Conservation (phyloP, 2,113 vertebrate species). For the Patagioenas fasciata region DNA sequence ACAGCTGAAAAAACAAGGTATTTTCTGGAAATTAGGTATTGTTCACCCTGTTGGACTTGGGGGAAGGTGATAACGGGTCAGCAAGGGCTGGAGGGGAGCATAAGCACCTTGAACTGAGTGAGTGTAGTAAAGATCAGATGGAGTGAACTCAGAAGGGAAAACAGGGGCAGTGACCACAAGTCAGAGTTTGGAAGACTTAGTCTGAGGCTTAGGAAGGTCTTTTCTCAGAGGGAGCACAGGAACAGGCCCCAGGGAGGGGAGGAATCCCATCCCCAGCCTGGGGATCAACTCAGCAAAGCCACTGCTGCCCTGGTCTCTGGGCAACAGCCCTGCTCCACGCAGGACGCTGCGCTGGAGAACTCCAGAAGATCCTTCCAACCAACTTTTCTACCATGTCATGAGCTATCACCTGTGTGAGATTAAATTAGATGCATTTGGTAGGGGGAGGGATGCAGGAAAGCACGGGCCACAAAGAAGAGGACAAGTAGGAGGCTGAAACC, state of each 20-base stretch:
- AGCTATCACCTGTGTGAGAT: background rate
- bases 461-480: background rate
- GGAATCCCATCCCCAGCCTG: background rate
- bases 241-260: background rate
- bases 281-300: background rate
- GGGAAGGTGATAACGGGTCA: background rate
- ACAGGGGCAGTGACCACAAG: background rate
- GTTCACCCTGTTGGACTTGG: background rate
- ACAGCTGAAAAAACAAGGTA: background rate
- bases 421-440: background rate
- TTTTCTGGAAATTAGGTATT: background rate
- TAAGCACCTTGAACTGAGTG: background rate
- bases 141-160: background rate
- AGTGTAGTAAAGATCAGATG: background rate
- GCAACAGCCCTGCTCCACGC: background rate
- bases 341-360: background rate
- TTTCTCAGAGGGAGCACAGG: background rate
- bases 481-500: background rate
- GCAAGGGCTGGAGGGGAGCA: background rate
- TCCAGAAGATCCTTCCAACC: background rate
- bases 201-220: background rate
- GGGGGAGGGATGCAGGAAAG: background rate
- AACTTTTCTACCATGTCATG: rapidly evolving
- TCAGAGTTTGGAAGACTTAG: background rate
- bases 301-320: background rate